phyloP scores from a whole-genome alignment of 1,140 invertebrate species.

The Lepidostoma basale region DNA sequence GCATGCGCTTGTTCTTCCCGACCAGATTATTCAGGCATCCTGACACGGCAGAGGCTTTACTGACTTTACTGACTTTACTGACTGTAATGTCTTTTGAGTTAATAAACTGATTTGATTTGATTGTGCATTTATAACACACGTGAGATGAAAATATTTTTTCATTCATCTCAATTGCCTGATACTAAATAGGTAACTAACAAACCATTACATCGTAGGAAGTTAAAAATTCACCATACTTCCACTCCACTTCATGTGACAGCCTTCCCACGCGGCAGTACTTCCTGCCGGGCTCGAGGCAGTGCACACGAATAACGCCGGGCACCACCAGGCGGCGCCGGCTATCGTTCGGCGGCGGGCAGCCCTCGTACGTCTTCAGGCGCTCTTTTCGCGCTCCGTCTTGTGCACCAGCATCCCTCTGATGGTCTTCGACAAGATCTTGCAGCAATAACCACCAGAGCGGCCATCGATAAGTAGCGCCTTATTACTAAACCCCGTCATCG shows the following conservation, averaged over 20 bases:
- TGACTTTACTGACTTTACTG: no score
- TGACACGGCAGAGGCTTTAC: no score
- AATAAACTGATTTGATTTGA: no score
- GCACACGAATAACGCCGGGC: slow-evolving; percentile 91
- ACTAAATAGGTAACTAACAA: no score
- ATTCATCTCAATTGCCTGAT: no score
- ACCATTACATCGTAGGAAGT: no score
- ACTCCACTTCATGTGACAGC: slow-evolving; percentile 97
- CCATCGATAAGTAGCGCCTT: slow-evolving; percentile 97
- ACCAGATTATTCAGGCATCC: no score
- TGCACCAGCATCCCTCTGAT: slow-evolving; percentile 95
- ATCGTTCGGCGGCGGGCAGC: slow-evolving; percentile 94
- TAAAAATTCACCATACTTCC: slow-evolving; percentile 99
- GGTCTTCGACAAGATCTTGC: slow-evolving; percentile 19
- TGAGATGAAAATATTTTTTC: no score
- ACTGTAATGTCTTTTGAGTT: no score
- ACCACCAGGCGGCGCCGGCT: slow-evolving; percentile 93
- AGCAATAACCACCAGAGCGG: slow-evolving; percentile 35
- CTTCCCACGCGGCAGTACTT: slow-evolving; percentile 97
- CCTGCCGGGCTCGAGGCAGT: slow-evolving; percentile 93
- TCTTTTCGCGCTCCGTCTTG: slow-evolving; percentile 93
- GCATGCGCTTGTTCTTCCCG: no score
- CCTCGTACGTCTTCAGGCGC: slow-evolving; percentile 93
- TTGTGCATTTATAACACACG: no score
- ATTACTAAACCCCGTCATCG: slow-evolving; percentile 70